Percentiles rank a stretch among this genome's conserved stretches.
phyloP scores from a whole-genome alignment of 2,888 invertebrate genomes.

The Ormyrus pomaceus region DNA sequence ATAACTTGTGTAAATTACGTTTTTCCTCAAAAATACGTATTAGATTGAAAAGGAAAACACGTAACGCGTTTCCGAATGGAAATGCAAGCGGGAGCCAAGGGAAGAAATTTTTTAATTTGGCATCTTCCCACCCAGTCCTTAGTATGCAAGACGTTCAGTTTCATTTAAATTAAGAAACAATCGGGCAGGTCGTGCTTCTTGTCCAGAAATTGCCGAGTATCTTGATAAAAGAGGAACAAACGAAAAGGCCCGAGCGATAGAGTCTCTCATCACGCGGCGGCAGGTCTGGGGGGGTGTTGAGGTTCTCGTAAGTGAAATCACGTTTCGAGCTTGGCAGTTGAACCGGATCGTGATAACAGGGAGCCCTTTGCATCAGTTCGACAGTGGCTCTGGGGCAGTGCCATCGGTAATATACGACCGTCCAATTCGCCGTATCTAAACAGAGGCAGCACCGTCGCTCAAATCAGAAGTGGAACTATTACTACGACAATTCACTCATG shows the following conservation, averaged over 20 bases:
- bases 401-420: slow-evolving; percentile 77
- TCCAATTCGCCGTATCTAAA: slow-evolving; percentile 76
- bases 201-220: too few relatives aligned
- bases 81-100: too few relatives aligned
- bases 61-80: too few relatives aligned
- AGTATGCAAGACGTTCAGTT: neutral
- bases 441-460: slow-evolving; percentile 38
- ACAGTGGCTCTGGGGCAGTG: slow-evolving; percentile 81
- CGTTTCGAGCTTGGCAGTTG: slow-evolving; percentile 74
- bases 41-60: too few relatives aligned
- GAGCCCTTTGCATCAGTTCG: slow-evolving; percentile 77
- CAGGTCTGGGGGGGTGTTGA: slow-evolving; percentile 57
- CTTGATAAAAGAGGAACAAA: too few relatives aligned
- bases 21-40: too few relatives aligned
- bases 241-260: slow-evolving; percentile 14
- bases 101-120: too few relatives aligned
- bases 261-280: slow-evolving; percentile 58
- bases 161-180: too few relatives aligned
- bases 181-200: too few relatives aligned
- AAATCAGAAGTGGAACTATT: slow-evolving; percentile 42
- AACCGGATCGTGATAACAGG: slow-evolving; percentile 81
- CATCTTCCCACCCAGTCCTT: too few relatives aligned
- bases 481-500: slow-evolving; percentile 38
- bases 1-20: too few relatives aligned
- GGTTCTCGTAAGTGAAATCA: slow-evolving; percentile 62